Percentiles rank a stretch among this genome's conserved stretches.
These are phyloP conservation scores for Gari tellinella DNA, from an alignment of 2,888 invertebrate species.

Conservation along the genomic window DNA sequence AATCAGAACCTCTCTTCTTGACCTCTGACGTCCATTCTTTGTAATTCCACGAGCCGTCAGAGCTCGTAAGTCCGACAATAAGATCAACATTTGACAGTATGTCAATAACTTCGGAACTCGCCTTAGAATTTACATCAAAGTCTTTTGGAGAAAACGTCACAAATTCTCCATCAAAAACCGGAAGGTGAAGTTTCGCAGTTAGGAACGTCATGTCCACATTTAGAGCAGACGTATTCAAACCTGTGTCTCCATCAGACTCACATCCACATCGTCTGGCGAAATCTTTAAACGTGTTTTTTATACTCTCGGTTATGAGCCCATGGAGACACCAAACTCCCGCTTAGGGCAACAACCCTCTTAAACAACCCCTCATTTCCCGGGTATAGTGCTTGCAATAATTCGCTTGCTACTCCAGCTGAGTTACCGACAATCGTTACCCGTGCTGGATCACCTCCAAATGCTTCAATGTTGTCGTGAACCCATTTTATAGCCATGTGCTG, in stretches of 20 bases:
- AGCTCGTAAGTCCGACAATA: too few relatives aligned
- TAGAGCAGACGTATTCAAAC: too few relatives aligned
- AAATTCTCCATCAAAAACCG: constrained; percentile 45
- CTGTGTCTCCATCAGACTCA: constrained; percentile 6
- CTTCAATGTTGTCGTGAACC: constrained; percentile 88
- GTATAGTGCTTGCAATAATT: constrained; percentile 42
- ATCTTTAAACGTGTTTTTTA: background rate
- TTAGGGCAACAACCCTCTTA: constrained; percentile 41
- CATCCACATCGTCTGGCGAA: constrained; percentile 26
- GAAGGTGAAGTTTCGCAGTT: constrained; percentile 24
- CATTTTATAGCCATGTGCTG: too few relatives aligned
- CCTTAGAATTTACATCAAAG: too few relatives aligned
- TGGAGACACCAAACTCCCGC: constrained; percentile 31
- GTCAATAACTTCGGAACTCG: too few relatives aligned
- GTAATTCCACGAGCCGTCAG: too few relatives aligned
- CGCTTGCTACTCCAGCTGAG: constrained; percentile 86
- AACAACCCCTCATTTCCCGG: constrained; percentile 31
- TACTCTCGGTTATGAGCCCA: background rate
- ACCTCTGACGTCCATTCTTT: too few relatives aligned
- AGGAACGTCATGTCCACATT: too few relatives aligned
- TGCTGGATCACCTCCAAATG: constrained; percentile 92
- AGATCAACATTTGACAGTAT: too few relatives aligned
- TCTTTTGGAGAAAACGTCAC: constrained; percentile 25
- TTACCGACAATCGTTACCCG: constrained; percentile 92
- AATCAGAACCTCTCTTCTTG: background rate